These are phyloP conservation scores for Epirrhoe alternata DNA, from an alignment of 2,888 invertebrate genomes.

Conservation along the genomic window DNA sequence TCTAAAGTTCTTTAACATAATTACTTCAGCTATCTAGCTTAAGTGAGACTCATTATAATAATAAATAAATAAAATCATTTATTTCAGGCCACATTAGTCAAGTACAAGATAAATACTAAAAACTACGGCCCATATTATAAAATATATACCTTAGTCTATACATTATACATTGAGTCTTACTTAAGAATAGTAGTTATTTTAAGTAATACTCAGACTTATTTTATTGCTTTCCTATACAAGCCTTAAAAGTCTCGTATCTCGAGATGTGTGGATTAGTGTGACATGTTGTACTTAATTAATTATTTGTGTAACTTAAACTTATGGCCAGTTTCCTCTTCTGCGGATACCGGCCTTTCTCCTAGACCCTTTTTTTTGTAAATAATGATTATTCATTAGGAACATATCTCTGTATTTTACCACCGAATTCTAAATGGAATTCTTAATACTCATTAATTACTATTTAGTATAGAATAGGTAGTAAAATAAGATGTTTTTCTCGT, in stretches of 20 bases:
- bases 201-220: neutral
- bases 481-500: conserved; percentile 62
- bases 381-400: conserved; percentile 47
- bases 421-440: conserved; percentile 58
- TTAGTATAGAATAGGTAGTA: conserved; percentile 48
- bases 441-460: conserved; percentile 68
- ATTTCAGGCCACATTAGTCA: too few species aligned
- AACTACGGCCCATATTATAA: too few species aligned
- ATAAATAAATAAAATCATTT: too few species aligned
- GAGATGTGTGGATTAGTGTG: conserved; percentile 31
- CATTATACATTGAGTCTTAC: too few species aligned
- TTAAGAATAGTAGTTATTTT: neutral
- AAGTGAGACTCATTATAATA: too few species aligned
- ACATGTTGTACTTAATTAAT: conserved; percentile 42
- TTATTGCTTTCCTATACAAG: neutral
- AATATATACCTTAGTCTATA: too few species aligned
- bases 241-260: neutral
- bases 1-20: too few species aligned
- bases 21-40: too few species aligned
- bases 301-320: neutral
- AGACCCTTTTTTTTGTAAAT: conserved; percentile 37
- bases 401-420: conserved; percentile 72
- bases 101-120: too few species aligned
- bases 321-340: neutral
- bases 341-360: conserved; percentile 4